Base-by-base conservation (phyloP, 2,888 invertebrate species). In the Ceraclea dissimilis region DNA sequence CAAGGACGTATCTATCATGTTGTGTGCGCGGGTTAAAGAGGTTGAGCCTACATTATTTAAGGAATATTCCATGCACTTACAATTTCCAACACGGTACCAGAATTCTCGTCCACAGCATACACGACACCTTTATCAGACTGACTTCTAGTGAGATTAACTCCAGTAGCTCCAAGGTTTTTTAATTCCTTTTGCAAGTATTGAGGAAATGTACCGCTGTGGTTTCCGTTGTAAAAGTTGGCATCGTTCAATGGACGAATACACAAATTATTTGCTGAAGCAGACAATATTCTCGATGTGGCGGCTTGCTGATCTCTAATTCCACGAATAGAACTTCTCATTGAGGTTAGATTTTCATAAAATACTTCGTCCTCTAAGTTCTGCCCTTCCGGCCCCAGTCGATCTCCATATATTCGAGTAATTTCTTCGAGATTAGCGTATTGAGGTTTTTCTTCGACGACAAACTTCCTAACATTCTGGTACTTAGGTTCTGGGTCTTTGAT, bases 291-390 rank as follows among this genome's bases (percentile, higher is more conserved):
- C 59, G 75, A 73, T 65, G 73, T 73, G 17, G 56, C 57, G 11
- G 57, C 52, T 43, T 53, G 54, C 49, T 59, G 59, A n/a, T 61
- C 57, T 39, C 52, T 51, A 19, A 55, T 49, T 2, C 55, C 55
- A 10, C 54, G 44, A 16, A 49, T 50, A 34, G 48, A 51, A 44
- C 22, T 44, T 63, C 78, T 74, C 71, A 75, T 76, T 63, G 77
- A 75, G 62, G 76, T 65, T 66, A 78, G 75, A 64, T 78, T 78
- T 65, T 78, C 76, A 63, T 78, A 78, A 52, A 76, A 77, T 46
- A 76, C 78, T 62, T 78, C 78, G 60, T 78, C 78, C 63, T 78
- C 78, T 58, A 77, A 65, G 63, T 78, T 78, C 65, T 78, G 78
- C 57, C 78, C 78, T 68, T 78, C 78, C 22, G 78, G 78, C 57